Evolutionary conservation across 2,797 vertebrate species (phyloP), one percentile per base, ranked within the genome.

Genomic region (Apogon talboti): DNA sequence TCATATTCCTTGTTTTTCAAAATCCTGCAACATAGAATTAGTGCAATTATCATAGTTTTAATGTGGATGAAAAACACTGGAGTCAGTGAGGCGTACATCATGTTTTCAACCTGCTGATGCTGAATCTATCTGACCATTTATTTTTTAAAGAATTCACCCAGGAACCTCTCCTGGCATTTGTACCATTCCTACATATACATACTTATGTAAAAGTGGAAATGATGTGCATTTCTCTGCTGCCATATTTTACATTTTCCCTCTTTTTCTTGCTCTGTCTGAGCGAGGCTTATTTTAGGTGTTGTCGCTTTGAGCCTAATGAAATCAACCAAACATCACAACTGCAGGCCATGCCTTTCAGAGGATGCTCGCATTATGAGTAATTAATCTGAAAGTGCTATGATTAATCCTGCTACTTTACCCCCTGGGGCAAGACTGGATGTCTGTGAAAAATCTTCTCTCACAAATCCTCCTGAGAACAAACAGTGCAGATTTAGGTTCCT

Each of bases 341-440:
- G 79, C 87, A 80, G 94, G 92, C 93, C 84, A 92, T 91, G 93
- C 92, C 89, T 93, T 93, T 87, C 86, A 86, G 89, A 87, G 90
- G 87, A 90, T 81, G 90, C 90, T 88, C 60, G 81, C 92, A 92
- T 94, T 93, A 94, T 92, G 92, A 91, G 92, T 94, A 94, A 94
- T 94, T 94, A 93, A 94, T 93, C 89, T 92, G 89, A 94, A 94
- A 94, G 92, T 91, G 92, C 91, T 92, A 93, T 94, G 92, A 93
- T 92, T 94, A 93, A 93, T 93, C 91, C 87, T 87, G 89, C 88
- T 88, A 92, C 84, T 84, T 92, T 86, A 88, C 80, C 89, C 88
- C 92, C 77, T 19, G 74, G 77, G 93, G 93, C 86, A 19, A 86
- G 79, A 81, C 83, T 83, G 84, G 82, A 84, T 90, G 90, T 91